Evolutionary conservation across 2,113 vertebrate genomes (phyloP), one percentile per base, ranked within the genome.

Genomic region (Smithornis capensis): DNA sequence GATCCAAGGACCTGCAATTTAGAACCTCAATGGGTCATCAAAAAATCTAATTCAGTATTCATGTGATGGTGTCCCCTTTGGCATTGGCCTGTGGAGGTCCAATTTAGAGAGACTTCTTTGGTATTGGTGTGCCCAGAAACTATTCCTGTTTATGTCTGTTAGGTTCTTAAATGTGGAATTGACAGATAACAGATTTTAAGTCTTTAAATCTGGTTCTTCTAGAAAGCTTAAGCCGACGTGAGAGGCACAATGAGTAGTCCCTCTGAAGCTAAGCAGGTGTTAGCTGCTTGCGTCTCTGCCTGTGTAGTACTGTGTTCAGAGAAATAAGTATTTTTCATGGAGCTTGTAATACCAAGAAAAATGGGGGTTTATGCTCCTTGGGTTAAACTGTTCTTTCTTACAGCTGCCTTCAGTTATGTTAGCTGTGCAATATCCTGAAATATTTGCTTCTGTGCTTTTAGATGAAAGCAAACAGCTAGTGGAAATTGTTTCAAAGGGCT

Each of bases 1-100:
- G 11, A 63, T 80, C 16, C 29, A 59, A 25, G 13, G 53, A 70
- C 42, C 47, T 86, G 35, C 38, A 45, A 33, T 31, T 86, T 77
- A 27, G 38, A n/a, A n/a, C 21, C 35, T 78, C 25, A 35, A 2
- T 25, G 56, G 10, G 24, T 44, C 35, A 50, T 63, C 27, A 42
- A 18, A 86, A 74, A 87, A 82, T 53, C 21, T n/a, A 14, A 62
- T 68, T 28, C 3, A 2, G 2, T 70, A 49, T 23, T 84, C 23
- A 17, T 0, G 0, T 10, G 38, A 7, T 44, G 47, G n/a, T 71
- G 64, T 63, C 10, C 21, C n/a, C 40, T 79, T 64, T 84, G 76
- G 63, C 52, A 73, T 14, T 87, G 78, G 35, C 29, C 45, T 74
- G 0, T 14, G 35, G 29, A 84, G 25, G 27, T 52, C 47, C 23